Percentiles rank a stretch among this genome's conserved stretches.
These are phyloP conservation scores for Trididemnum clinides DNA, from an alignment of 23 tunicate genomes.

Conservation along the genomic window DNA sequence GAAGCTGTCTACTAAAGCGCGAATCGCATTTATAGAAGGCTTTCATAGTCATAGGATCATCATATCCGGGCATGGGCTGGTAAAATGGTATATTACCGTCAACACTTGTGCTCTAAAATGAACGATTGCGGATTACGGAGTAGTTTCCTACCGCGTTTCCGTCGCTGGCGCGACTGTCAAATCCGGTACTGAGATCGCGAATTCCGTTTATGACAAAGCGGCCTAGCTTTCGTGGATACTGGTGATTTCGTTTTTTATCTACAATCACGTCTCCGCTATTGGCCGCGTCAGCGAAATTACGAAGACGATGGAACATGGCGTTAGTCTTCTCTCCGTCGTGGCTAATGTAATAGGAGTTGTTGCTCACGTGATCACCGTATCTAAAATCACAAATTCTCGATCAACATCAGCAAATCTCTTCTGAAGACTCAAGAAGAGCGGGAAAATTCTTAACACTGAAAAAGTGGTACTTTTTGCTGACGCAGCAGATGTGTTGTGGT, in stretches of 20 bases:
- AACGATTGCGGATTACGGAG: too few species aligned
- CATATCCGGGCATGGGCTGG: too few species aligned
- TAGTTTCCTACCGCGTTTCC: slow-evolving; percentile 58
- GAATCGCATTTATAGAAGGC: too few species aligned
- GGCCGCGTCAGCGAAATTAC: slow-evolving; percentile 40
- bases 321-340: slow-evolving; percentile 64
- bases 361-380: slow-evolving; percentile 93
- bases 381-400: neutral
- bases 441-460: neutral
- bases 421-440: neutral
- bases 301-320: slow-evolving; percentile 75
- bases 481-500: too few species aligned
- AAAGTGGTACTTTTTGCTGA: neutral
- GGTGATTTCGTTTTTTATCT: slow-evolving; percentile 38
- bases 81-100: too few species aligned
- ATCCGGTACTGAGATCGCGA: slow-evolving; percentile 89
- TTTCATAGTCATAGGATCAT: too few species aligned
- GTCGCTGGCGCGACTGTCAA: slow-evolving; percentile 62
- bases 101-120: too few species aligned
- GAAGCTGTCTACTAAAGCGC: too few species aligned
- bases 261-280: slow-evolving; percentile 39
- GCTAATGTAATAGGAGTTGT: slow-evolving; percentile 86
- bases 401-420: neutral
- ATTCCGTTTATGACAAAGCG: slow-evolving; percentile 62
- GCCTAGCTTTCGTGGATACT: slow-evolving; percentile 53